Evolutionary conservation across 2,888 invertebrate genomes (phyloP).

Genomic region (Galerucella nymphaeae): DNA sequence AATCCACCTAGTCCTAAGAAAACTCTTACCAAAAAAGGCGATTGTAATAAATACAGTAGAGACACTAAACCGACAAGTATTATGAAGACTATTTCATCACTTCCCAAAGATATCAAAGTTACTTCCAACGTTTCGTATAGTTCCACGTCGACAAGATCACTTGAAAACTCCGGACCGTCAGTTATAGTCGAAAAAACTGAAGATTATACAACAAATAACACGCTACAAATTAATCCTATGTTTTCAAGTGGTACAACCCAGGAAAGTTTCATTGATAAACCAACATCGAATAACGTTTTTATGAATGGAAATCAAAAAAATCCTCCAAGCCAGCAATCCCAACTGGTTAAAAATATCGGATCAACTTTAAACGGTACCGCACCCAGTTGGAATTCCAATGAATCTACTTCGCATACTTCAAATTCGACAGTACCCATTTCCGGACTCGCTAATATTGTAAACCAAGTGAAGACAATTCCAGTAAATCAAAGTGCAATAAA

Average conservation of each 20-base stretch:
- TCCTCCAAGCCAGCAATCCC: not conserved
- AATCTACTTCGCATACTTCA: not conserved
- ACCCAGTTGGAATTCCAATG: not conserved
- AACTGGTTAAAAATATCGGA: not conserved
- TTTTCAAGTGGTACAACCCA: no score
- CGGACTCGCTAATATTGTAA: not conserved
- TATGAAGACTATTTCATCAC: conserved; percentile 30
- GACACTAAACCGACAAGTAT: conserved; percentile 13
- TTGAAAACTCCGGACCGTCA: not conserved
- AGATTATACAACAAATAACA: not conserved
- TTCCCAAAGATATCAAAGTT: conserved; percentile 36
- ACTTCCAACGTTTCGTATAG: conserved; percentile 1
- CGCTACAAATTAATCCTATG: not conserved
- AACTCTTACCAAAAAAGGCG: not conserved
- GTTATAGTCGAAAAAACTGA: not conserved
- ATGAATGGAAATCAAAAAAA: not conserved
- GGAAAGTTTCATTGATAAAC: not conserved
- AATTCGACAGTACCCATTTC: not conserved
- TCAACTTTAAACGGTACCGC: not conserved
- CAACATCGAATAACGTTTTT: not conserved
- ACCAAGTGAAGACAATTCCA: not conserved
- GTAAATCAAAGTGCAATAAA: not conserved
- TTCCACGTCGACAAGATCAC: not conserved
- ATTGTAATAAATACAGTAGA: not conserved
- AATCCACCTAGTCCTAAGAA: conserved; percentile 6